Conservation (phyloP, 2,888 invertebrate species). For the Agrilus biguttatus region DNA sequence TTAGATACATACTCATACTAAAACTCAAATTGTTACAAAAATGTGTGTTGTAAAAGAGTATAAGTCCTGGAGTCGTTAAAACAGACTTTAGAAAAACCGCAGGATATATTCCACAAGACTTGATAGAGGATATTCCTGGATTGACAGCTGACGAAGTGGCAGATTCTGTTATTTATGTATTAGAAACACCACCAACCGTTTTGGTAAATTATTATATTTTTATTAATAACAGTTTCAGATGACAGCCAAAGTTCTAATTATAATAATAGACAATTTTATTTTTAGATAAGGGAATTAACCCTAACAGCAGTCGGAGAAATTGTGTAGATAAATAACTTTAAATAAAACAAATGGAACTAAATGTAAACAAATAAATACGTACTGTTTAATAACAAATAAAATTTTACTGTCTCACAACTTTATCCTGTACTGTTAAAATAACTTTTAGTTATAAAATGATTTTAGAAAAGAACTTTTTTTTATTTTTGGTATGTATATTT, state of each 20-base stretch:
- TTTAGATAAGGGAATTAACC: constrained; percentile 1
- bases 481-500: too few species aligned
- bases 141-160: not conserved
- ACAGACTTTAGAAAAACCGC: not conserved
- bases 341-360: too few species aligned
- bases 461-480: too few species aligned
- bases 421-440: too few species aligned
- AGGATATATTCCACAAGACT: not conserved
- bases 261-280: not conserved
- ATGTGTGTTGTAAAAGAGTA: not conserved
- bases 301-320: not conserved
- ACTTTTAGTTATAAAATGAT: too few species aligned
- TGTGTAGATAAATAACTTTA: too few species aligned
- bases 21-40: not conserved
- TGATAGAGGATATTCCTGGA: too few species aligned
- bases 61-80: constrained; percentile 5
- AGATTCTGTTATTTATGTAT: constrained; percentile 1
- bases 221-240: not conserved
- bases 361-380: too few species aligned
- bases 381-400: too few species aligned
- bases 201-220: not conserved
- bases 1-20: too few species aligned
- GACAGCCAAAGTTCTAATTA: too few species aligned
- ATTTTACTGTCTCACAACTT: too few species aligned
- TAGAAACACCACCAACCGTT: constrained; percentile 1